A percentile compares a stretch with the other conserved stretches of the same genome.
Conservation (phyloP, 2,888 invertebrate genomes). For the Ferrisia virgata region DNA sequence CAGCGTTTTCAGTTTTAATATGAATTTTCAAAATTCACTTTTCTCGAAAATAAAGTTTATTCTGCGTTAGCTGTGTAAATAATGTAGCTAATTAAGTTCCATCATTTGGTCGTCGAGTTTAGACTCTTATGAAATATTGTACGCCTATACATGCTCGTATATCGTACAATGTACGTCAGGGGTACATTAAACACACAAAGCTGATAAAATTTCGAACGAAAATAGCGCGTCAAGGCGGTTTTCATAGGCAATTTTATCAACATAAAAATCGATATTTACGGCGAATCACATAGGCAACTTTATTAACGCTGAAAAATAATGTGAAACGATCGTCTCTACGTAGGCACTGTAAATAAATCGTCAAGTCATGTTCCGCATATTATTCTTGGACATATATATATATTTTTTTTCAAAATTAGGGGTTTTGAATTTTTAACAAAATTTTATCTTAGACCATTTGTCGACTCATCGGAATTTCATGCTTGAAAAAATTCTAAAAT, state of each 20-base stretch:
- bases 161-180: no score
- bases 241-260: neutral
- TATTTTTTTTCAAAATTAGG: no score
- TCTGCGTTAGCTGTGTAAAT: neutral
- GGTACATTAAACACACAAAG: no score
- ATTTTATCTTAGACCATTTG: no score
- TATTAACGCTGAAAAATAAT: neutral
- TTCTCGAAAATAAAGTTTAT: neutral
- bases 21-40: neutral
- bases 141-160: no score
- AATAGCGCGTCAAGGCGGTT: no score
- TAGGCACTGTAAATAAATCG: constrained; percentile 41
- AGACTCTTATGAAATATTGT: neutral
- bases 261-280: neutral
- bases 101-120: neutral
- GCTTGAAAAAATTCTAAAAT: no score
- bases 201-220: no score
- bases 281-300: neutral
- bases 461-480: no score
- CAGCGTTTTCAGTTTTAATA: constrained; percentile 1
- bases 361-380: no score
- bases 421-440: no score
- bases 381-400: no score
- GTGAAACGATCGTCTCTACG: neutral
- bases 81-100: neutral